Evolutionary conservation across 2,888 invertebrate genomes (phyloP), one percentile per base, ranked within the genome.

Genomic region (Selenia dentaria): DNA sequence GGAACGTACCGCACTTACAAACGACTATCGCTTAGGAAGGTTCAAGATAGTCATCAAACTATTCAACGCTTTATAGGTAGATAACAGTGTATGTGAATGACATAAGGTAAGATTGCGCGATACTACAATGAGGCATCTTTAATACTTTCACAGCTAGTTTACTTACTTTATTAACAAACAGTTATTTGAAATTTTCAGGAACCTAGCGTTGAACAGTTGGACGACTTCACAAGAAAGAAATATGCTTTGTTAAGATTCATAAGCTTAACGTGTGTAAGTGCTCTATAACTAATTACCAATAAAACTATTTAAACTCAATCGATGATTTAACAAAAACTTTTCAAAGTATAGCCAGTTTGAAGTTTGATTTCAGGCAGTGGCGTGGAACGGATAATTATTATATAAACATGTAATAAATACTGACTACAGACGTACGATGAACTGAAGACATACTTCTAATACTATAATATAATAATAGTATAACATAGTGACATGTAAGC

Each of bases 1-100:
- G 64, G 59, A 48, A 64, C 56, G 48, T 59, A 58, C 47, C 53
- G 48, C 67, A 55, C 47, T 65, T 55, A 64, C 67, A 70, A 62
- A 69, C 62, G 49, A 50, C 40, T 47, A 36, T 40, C 48, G 36
- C 46, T 40, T 35, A 37, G 27, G 36, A 12, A 31, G 27, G 12
- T 29, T 37, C 20, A 20, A 24, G 28, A 24, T 28, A 43, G 36
- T 27, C 37, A 18, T 24, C 22, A 38, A 38, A 44, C 37, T 25
- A 25, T 11, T 16, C 9, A 11, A 42, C 13, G 9, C 18, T 22
- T n/a, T n/a, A n/a, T n/a, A n/a, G n/a, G n/a, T n/a, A n/a, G n/a
- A n/a, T n/a, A n/a, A n/a, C n/a, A n/a, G n/a, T n/a, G n/a, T n/a
- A n/a, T n/a, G n/a, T n/a, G n/a, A n/a, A n/a, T n/a, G n/a, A n/a